These are phyloP conservation scores for Herpailurus yagouaroundi DNA, from an alignment of 2,113 vertebrate genomes.

Conservation along the genomic window DNA sequence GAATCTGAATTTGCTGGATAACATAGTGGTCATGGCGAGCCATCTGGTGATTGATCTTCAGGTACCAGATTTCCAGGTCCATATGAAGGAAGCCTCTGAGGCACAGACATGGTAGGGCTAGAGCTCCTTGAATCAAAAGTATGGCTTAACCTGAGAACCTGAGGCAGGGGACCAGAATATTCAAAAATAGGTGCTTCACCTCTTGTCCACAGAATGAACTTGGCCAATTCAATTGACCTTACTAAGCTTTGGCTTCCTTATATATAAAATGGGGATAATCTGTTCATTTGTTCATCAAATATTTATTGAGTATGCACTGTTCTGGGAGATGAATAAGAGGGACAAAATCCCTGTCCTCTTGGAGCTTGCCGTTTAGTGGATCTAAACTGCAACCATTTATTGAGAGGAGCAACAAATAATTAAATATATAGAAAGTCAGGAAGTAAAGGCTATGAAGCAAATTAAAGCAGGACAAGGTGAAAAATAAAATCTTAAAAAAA, in stretches of 20 bases:
- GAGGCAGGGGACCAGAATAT: background rate
- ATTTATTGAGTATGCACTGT: background rate
- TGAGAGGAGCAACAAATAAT: background rate
- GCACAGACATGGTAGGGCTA: background rate
- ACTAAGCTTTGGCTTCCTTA: slow-evolving; percentile 14
- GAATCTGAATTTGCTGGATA: slow-evolving; percentile 46
- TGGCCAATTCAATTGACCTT: background rate
- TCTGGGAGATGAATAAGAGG: background rate
- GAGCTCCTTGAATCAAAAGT: background rate
- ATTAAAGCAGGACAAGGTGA: background rate
- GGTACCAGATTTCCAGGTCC: slow-evolving; percentile 34
- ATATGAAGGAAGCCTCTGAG: slow-evolving; percentile 25
- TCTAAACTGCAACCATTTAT: background rate
- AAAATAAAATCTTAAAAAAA: background rate
- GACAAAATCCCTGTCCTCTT: background rate
- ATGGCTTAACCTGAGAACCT: background rate
- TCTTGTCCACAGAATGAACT: background rate
- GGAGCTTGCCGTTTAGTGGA: background rate
- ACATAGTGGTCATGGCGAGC: background rate
- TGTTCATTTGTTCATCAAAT: slow-evolving; percentile 11
- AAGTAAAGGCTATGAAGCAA: background rate
- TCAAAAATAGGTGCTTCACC: background rate
- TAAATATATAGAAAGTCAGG: background rate
- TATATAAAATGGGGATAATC: slow-evolving; percentile 11
- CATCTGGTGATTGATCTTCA: background rate